phyloP scores from a whole-genome alignment of 2,113 vertebrate species.

The Prietella phreatophila region DNA sequence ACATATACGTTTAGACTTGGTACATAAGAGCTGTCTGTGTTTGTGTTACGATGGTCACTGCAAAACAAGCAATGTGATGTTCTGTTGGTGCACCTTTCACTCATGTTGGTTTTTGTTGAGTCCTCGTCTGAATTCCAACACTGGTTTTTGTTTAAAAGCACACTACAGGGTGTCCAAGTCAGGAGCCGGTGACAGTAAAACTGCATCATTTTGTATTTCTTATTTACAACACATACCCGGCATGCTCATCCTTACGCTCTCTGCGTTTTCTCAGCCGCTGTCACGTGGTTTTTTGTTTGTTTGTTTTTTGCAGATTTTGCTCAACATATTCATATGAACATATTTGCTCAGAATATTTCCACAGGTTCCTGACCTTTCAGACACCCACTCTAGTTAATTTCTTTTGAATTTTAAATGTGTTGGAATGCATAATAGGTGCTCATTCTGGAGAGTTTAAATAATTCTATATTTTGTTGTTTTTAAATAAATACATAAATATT shows the following conservation, averaged over 20 bases:
- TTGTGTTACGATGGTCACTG: neutral
- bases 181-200: neutral
- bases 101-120: neutral
- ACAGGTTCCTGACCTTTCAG: neutral
- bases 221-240: neutral
- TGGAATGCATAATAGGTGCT: neutral
- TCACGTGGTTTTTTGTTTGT: too few species aligned
- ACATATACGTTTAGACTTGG: neutral
- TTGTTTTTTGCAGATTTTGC: neutral
- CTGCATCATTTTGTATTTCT: neutral
- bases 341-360: neutral
- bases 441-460: neutral
- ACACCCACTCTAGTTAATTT: neutral
- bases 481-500: neutral
- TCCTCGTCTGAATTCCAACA: neutral
- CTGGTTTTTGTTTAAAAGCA: neutral
- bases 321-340: neutral
- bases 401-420: neutral
- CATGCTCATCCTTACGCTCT: neutral
- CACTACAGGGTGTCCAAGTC: neutral
- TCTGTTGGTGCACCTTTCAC: neutral
- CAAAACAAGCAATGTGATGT: neutral
- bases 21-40: neutral
- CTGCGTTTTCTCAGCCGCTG: neutral
- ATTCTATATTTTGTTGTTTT: neutral